A percentile compares a stretch with the other conserved stretches of the same genome.
These are phyloP conservation scores for Dendrocopos noguchii DNA, from an alignment of 2,113 vertebrate species.

Conservation along the genomic window DNA sequence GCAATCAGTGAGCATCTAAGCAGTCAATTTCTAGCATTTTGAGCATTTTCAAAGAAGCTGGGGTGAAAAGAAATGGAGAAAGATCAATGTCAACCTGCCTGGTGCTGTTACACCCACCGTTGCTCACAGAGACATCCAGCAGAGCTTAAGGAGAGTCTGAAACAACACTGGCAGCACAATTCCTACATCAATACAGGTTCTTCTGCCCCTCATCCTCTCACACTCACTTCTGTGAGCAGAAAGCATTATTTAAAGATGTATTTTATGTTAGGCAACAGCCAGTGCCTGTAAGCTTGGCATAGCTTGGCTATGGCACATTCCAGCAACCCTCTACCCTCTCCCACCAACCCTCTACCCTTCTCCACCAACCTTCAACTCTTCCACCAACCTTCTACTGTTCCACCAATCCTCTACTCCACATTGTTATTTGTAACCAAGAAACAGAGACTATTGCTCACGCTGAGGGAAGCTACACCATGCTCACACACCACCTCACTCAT, in stretches of 20 bases:
- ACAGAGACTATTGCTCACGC: fast-evolving
- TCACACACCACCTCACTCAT: not conserved
- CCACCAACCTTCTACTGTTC: too few species aligned
- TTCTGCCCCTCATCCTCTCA: not conserved
- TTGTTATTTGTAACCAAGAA: not conserved
- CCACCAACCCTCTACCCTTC: not conserved
- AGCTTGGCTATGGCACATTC: not conserved
- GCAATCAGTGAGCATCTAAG: not conserved
- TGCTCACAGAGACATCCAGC: not conserved
- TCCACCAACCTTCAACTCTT: too few species aligned
- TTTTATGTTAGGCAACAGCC: not conserved
- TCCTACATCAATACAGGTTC: fast-evolving
- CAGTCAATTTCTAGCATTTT: too few species aligned
- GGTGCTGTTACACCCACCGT: not conserved
- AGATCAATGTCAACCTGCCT: fast-evolving
- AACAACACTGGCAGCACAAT: not conserved
- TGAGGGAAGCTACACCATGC: not conserved
- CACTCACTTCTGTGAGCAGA: not conserved
- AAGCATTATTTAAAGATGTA: not conserved
- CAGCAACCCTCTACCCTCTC: not conserved
- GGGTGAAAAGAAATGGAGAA: not conserved
- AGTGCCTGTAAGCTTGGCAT: not conserved
- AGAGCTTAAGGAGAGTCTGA: not conserved
- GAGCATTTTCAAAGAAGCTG: not conserved
- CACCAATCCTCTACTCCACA: not conserved